Conservation (phyloP, 2,113 vertebrate species). For the Cyprinodon brontotheroides region DNA sequence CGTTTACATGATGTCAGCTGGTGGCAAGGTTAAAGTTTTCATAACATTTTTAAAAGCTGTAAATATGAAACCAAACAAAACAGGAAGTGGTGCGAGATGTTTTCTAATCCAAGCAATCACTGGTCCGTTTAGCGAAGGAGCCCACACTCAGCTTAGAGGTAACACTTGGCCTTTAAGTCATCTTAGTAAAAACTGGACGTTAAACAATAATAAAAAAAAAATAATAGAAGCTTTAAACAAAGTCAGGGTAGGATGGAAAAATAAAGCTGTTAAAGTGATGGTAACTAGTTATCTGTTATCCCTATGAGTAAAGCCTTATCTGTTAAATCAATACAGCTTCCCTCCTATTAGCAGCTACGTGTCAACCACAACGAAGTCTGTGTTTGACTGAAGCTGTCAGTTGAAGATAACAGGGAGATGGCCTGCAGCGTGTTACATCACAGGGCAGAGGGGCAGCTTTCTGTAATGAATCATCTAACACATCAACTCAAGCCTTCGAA, state of each 20-base stretch:
- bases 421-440: neutral
- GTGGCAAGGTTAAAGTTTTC: neutral
- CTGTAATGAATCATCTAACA: slow-evolving; percentile 3
- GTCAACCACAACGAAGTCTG: neutral
- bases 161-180: slow-evolving; percentile 22
- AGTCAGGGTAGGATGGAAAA: neutral
- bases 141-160: slow-evolving; percentile 14
- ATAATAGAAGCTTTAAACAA: slow-evolving; percentile 7
- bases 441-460: slow-evolving; percentile 8
- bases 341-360: neutral
- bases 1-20: neutral
- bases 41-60: neutral
- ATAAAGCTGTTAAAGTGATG: neutral
- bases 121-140: slow-evolving; percentile 31
- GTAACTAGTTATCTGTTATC: too few relatives aligned
- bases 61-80: neutral
- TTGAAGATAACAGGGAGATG: slow-evolving; percentile 4
- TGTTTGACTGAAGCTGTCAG: neutral
- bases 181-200: neutral
- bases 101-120: slow-evolving; percentile 48
- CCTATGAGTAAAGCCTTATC: neutral
- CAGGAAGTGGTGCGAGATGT: neutral
- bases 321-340: slow-evolving; percentile 13
- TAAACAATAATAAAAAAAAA: neutral
- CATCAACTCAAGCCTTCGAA: slow-evolving; percentile 3